phyloP scores from a whole-genome alignment of 2,797 vertebrate species.

The Hoplostethus mediterraneus region DNA sequence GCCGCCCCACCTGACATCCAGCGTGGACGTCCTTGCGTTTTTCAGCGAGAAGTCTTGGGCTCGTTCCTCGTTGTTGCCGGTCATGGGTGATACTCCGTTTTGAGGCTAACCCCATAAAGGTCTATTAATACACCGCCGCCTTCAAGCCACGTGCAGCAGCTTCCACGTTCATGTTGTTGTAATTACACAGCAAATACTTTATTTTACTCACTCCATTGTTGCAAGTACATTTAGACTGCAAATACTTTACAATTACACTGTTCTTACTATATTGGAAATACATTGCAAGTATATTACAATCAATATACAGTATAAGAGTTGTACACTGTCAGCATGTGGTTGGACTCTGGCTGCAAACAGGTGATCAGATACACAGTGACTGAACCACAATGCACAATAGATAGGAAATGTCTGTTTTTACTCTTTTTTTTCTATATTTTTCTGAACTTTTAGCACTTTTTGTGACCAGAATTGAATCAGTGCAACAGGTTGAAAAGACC shows the following conservation, averaged over 20 bases:
- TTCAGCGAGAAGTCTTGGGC: neutral
- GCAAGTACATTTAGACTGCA: neutral
- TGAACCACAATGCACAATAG: neutral
- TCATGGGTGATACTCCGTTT: neutral
- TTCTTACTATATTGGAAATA: neutral
- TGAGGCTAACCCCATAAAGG: neutral
- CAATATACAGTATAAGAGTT: no score
- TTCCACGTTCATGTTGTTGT: neutral
- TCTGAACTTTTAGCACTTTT: neutral
- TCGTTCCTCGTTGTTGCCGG: neutral
- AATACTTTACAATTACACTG: neutral
- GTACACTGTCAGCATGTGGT: no score
- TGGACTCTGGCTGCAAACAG: neutral
- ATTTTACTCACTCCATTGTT: neutral
- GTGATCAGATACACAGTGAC: no score
- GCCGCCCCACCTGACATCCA: constrained; percentile 25
- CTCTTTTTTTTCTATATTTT: neutral
- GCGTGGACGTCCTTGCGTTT: constrained; percentile 9
- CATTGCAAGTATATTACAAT: neutral
- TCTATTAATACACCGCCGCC: neutral
- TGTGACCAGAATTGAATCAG: neutral
- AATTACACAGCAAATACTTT: neutral
- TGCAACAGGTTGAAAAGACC: neutral
- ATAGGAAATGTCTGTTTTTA: neutral
- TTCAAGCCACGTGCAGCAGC: neutral